Evolutionary conservation across 1,140 invertebrate genomes (phyloP), one percentile per base, ranked within the genome.

Genomic region (Drosophila pectinifera): DNA sequence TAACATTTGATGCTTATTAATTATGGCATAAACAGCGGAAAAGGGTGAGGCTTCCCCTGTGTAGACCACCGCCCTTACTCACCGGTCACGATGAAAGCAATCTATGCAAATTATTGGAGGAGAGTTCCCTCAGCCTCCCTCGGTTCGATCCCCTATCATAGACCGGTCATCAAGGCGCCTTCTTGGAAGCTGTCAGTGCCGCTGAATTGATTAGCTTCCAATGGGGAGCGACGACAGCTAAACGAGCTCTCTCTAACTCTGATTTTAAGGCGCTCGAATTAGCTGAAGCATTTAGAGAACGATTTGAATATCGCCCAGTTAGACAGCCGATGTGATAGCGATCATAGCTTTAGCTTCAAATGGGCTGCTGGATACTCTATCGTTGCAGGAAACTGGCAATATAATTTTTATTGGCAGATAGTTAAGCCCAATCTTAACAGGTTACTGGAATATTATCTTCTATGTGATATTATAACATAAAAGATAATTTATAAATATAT

Each of bases 1-100:
- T 80, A 72, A 80, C 73, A 74, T 80, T 79, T 84, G 73, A 80
- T 90, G 80, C 63, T 78, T 73, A 80, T 78, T 84, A 90, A 84
- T 89, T 89, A 74, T 74, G 73, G 28, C 67, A 84, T 63, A 49
- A 81, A 61, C 20, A 56, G 22, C 18, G n/a, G 5, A 51, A 20
- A 34, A 63, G 8, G n/a, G 28, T 26, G 16, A 46, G 42, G 39
- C 22, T 38, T 22, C 13, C 55, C 48, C 22, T 18, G 36, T 42
- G 20, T 49, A 38, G 36, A 38, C 13, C 34, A 26, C 16, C 41
- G 8, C 38, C 28, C 53, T 45, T 39, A 34, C 54, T 34, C 64
- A 51, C 7, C 55, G 26, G 26, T 43, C 20, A 42, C 54, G 22
- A 36, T n/a, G 31, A 73, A 58, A 56, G 39, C 54, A 67, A 78